phyloP scores from a whole-genome alignment of 2,888 invertebrate genomes.

The Lepetodrilus schrolli region DNA sequence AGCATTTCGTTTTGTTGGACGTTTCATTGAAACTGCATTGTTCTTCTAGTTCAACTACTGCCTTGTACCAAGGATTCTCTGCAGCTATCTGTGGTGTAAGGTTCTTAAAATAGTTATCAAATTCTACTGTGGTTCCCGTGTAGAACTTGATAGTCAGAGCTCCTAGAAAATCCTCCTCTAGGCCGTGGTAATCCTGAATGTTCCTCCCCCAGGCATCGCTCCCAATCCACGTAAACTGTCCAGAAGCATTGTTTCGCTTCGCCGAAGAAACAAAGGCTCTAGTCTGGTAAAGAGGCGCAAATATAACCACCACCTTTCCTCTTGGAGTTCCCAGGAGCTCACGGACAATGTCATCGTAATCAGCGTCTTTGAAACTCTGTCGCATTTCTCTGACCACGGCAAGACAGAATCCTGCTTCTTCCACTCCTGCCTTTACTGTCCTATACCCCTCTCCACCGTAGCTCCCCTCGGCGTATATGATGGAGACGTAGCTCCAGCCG shows the following conservation, averaged over 20 bases:
- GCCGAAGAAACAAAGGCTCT: conserved; percentile 38
- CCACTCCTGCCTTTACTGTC: conserved; percentile 22
- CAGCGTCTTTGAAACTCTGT: conserved; percentile 31
- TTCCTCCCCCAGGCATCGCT: conserved; percentile 51
- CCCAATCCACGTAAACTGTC: conserved; percentile 50
- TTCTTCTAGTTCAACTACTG: conserved; percentile 39
- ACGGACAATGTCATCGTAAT: conserved; percentile 42
- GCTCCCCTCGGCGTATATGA: conserved; percentile 46
- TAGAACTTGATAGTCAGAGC: conserved; percentile 42
- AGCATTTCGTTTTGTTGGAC: not conserved
- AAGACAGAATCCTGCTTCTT: conserved; percentile 41
- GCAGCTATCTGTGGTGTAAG: not conserved
- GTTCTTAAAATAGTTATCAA: conserved; percentile 47
- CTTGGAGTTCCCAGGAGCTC: conserved; percentile 18
- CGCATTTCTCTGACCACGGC: conserved; percentile 36
- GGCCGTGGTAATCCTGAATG: conserved; percentile 41
- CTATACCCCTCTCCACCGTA: conserved; percentile 47
- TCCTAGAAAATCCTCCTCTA: conserved; percentile 43
- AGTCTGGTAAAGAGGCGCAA: conserved; percentile 37
- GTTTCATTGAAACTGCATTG: conserved; percentile 32
- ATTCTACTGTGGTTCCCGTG: conserved; percentile 37
- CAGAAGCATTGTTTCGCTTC: conserved; percentile 31
- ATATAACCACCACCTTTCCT: conserved; percentile 45
- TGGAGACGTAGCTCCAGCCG: conserved; percentile 52
- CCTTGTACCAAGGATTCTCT: conserved; percentile 48